These are phyloP conservation scores for Aleiodes sp. DNA, from an alignment of 1,140 invertebrate species.

Conservation along the genomic window DNA sequence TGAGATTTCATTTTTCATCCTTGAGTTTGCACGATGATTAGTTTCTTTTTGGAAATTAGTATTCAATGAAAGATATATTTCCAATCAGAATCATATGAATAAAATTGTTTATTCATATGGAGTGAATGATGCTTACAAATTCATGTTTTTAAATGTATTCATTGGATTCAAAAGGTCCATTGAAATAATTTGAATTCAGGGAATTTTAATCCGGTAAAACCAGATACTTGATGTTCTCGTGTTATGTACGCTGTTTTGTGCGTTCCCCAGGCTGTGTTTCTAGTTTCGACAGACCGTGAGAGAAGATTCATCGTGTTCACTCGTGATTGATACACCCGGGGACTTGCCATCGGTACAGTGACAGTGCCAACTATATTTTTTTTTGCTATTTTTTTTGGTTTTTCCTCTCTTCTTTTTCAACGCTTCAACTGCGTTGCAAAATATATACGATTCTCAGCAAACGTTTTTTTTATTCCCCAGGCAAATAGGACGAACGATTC, in stretches of 20 bases:
- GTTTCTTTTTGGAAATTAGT: too few species aligned
- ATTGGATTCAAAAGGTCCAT: too few species aligned
- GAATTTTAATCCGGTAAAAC: background rate
- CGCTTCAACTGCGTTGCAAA: background rate
- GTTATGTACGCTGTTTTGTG: background rate
- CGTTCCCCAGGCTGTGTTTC: background rate
- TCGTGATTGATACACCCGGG: constrained; percentile 7
- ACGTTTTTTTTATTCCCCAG: background rate
- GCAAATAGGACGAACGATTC: background rate
- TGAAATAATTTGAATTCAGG: background rate
- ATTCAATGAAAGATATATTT: too few species aligned
- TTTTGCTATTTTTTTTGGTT: background rate
- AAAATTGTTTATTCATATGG: too few species aligned
- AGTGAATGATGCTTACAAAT: too few species aligned
- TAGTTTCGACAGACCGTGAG: background rate
- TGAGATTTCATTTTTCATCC: background rate
- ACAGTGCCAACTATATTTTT: background rate
- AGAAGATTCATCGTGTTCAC: constrained; percentile 4
- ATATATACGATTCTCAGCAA: background rate
- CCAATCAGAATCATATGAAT: too few species aligned
- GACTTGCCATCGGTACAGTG: background rate
- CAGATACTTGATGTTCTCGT: background rate
- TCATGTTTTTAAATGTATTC: too few species aligned
- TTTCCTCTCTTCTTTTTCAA: constrained; percentile 2
- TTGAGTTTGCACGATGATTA: too few species aligned